Percentiles rank a stretch among this genome's conserved stretches.
These are phyloP conservation scores for Ficedula albicollis DNA, from an alignment of 2,797 vertebrate species.

Conservation along the genomic window DNA sequence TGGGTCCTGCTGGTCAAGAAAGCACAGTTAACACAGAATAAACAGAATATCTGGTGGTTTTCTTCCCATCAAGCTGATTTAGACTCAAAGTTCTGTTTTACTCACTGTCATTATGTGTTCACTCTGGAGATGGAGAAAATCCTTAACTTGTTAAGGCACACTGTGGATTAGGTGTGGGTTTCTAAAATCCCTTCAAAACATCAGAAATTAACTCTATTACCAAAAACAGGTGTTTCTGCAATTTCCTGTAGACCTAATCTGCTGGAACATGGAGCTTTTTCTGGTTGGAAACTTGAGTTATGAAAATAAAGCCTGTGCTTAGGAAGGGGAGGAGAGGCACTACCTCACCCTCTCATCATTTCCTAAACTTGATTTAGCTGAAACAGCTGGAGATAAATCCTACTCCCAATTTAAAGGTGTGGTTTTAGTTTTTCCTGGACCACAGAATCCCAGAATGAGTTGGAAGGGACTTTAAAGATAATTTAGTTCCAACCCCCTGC, in stretches of 20 bases:
- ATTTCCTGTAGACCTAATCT: background rate
- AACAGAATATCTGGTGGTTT: background rate
- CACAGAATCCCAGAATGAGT: background rate
- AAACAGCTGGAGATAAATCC: background rate
- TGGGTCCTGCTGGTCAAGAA: background rate
- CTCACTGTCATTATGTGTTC: background rate
- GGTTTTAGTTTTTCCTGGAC: background rate
- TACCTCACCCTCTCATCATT: background rate
- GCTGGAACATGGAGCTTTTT: background rate
- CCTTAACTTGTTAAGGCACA: background rate
- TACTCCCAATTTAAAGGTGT: background rate
- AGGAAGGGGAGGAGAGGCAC: background rate
- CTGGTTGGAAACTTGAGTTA: background rate
- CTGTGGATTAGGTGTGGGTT: background rate
- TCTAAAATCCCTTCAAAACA: background rate
- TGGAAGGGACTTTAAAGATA: background rate
- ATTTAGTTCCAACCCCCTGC: fast-evolving
- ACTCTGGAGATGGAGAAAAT: background rate
- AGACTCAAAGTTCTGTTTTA: background rate
- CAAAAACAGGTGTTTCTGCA: background rate
- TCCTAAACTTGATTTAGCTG: background rate
- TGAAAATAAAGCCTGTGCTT: background rate
- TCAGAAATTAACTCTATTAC: background rate
- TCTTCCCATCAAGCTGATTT: background rate
- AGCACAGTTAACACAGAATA: background rate